Base-by-base conservation (phyloP, 2,888 invertebrate species). In the Furcula furcula region DNA sequence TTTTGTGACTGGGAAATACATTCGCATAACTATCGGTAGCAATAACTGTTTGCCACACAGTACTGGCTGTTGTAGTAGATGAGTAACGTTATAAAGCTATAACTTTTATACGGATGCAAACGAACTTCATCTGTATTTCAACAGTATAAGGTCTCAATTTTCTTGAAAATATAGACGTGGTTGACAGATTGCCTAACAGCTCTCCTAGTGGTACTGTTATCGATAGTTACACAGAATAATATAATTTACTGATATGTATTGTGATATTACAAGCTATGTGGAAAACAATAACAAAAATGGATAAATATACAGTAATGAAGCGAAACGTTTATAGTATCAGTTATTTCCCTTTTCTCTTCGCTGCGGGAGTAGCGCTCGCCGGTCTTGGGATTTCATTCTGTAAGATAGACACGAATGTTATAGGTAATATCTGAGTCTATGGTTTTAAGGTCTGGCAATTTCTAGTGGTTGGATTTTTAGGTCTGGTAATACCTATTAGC, bases 311-410 rank as follows among this genome's bases (percentile, higher is more conserved):
- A 76, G 73, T 69, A 76, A 71, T 77, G 67, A 81, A 79, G 71
- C 70, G 70, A 81, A 76, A 72, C 65, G 68, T 55, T 62, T 66
- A 65, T 64, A 68, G 65, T 75, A 69, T 77, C 67, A 69, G 67
- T 86, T 84, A 89, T 88, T 89, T 89, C 56, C 87, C 88, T 79
- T 89, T 89, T 75, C 89, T 86, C 60, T 86, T 87, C 36, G 79
- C 65, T 37, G 82, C 88, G 40, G 89, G 89, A 9, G 89, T 89
- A 33, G 81, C 74, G 53, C 89, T 89, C 15, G 84, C 65, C 6
- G 89, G 79, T 46, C 88, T 71, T 29, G 69, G 65, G n/a, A 64
- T 44, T 33, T 82, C 78, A 41, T 63, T 76, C 84, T 85, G 76
- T n/a, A n/a, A n/a, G n/a, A n/a, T n/a, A n/a, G n/a, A n/a, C n/a